A percentile compares a stretch with the other conserved stretches of the same genome.
Conservation (phyloP, 2,888 invertebrate genomes). For the Acanthosoma haemorrhoidale region DNA sequence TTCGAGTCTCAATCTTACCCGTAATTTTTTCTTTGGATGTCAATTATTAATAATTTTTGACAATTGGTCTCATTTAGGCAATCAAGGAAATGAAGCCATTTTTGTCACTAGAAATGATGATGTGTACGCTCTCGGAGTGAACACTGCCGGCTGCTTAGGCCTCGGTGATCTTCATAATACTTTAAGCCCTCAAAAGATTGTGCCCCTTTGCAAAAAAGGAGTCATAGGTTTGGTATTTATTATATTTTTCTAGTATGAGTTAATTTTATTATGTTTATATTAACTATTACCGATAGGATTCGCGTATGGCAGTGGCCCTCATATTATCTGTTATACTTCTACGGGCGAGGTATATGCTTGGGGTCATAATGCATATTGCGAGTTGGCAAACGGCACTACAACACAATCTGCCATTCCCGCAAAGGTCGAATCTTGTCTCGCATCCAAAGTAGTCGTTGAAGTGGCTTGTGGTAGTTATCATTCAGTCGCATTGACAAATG, state of each 20-base stretch:
- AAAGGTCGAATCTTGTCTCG: constrained; percentile 48
- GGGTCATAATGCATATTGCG: constrained; percentile 57
- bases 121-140: constrained; percentile 55
- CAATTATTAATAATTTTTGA: no score
- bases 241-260: no score
- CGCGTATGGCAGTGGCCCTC: constrained; percentile 56
- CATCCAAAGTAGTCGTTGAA: constrained; percentile 49
- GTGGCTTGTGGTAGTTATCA: constrained; percentile 58
- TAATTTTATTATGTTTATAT: background rate
- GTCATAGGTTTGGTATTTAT: constrained; percentile 47
- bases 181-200: constrained; percentile 52
- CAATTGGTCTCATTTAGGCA: no score
- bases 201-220: constrained; percentile 50
- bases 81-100: constrained; percentile 55
- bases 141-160: constrained; percentile 55
- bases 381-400: constrained; percentile 54
- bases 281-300: constrained; percentile 44
- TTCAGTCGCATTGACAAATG: constrained; percentile 52
- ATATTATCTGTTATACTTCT: constrained; percentile 54
- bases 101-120: constrained; percentile 54
- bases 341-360: constrained; percentile 55
- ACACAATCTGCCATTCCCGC: constrained; percentile 51
- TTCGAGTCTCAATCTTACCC: no score
- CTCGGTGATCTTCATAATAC: constrained; percentile 51
- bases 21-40: no score